Evolutionary conservation across 2,888 invertebrate genomes (phyloP), one percentile per base, ranked within the genome.

Genomic region (Drosophila hamatofila): DNA sequence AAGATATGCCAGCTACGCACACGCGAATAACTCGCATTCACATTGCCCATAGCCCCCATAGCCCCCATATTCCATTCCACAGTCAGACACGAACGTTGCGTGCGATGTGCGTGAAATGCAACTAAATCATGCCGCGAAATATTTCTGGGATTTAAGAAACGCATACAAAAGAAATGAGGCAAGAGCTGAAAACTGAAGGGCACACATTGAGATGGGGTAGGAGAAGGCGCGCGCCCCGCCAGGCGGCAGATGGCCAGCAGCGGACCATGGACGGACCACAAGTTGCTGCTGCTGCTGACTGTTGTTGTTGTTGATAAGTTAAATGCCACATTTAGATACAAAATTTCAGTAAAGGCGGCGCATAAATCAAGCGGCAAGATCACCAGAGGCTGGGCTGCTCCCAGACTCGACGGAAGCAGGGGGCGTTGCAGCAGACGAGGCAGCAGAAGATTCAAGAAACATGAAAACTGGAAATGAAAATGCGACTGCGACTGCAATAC

Each of bases 281-380:
- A 16, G 60, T 46, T 63, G 62, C 57, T 66, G 33, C 63, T 69
- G 18, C 30, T 51, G 14, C 11, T 12, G 35, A 35, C 21, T 51
- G 33, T 23, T 80, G 80, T 80, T 80, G 78, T 72, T 86, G 88
- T 80, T 86, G 89, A 86, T 86, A 88, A 78, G 75, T 89, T 86
- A 86, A 86, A 86, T 89, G 89, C 85, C 85, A 85, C 89, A 86
- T 86, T 86, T 89, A 88, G 89, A 85, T 89, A 87, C 89, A 89
- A 81, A 80, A 88, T 87, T 84, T 88, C 79, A 88, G 83, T 78
- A 88, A 85, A 88, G 78, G 72, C 86, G 67, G 74, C 67, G 76
- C 89, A 84, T 84, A 84, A 88, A 84, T 84, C 84, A 84, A 88
- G 87, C 79, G 67, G 79, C 78, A 65, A 78, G 79, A 83, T 83